Evolutionary conservation across 2,797 vertebrate species (phyloP).

Genomic region (Babyrousa celebensis): DNA sequence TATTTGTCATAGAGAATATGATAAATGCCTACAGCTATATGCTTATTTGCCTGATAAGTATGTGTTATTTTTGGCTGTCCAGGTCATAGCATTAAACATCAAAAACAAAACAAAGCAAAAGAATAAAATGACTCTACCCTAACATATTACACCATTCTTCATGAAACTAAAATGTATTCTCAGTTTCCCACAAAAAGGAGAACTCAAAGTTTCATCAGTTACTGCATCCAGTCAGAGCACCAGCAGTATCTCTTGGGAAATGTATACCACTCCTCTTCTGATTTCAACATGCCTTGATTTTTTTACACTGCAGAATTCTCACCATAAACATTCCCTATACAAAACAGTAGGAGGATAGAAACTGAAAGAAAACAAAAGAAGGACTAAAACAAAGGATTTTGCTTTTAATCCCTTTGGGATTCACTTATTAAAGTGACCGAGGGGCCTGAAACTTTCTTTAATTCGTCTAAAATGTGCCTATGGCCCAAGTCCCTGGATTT

Average conservation of each 20-base stretch:
- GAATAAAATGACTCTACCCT: background rate
- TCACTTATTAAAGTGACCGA: background rate
- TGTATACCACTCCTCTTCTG: background rate
- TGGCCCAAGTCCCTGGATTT: background rate
- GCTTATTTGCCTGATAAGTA: background rate
- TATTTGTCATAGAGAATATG: background rate
- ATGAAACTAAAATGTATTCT: background rate
- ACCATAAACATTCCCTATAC: background rate
- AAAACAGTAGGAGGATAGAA: background rate
- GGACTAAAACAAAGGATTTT: background rate
- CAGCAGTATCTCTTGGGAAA: background rate
- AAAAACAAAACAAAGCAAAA: background rate
- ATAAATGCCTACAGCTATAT: background rate
- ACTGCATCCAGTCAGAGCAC: background rate
- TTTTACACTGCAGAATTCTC: background rate
- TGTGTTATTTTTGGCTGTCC: background rate
- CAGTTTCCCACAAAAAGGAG: background rate
- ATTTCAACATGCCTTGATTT: background rate
- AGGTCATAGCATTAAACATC: background rate
- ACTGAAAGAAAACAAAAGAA: background rate
- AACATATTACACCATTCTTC: background rate
- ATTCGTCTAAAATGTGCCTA: background rate
- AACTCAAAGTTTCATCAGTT: background rate
- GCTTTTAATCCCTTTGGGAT: background rate
- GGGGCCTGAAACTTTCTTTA: background rate